phyloP scores from a whole-genome alignment of 1,140 invertebrate genomes.

The Nomia melanderi region DNA sequence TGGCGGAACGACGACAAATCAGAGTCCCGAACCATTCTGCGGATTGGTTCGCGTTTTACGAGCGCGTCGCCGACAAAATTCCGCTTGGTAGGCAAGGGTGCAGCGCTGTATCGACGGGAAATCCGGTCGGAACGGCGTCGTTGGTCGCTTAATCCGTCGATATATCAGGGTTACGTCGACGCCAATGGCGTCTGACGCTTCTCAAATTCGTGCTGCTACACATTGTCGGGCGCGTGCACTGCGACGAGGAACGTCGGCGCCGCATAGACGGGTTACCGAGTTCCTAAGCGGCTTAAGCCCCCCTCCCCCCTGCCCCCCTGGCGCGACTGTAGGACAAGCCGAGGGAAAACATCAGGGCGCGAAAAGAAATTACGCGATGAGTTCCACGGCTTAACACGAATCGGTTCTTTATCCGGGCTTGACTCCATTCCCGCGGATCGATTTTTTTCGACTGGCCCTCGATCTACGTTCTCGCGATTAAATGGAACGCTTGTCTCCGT shows the following conservation, averaged over 20 bases:
- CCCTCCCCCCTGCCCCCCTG: too few relatives aligned
- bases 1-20: background rate
- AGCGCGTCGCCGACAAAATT: constrained; percentile 22
- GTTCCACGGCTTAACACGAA: background rate
- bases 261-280: constrained; percentile 17
- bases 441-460: too few relatives aligned
- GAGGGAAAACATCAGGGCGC: constrained; percentile 11
- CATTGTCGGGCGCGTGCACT: background rate
- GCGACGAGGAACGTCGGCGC: background rate
- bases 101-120: constrained; percentile 18
- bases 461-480: too few relatives aligned
- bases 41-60: constrained; percentile 39
- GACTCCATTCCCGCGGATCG: background rate
- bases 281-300: constrained; percentile 55
- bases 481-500: too few relatives aligned
- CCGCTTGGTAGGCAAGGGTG: constrained; percentile 12
- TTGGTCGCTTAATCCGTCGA: constrained; percentile 60
- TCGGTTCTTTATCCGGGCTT: background rate
- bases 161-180: constrained; percentile 64
- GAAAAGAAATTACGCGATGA: constrained; percentile 4
- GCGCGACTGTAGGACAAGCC: constrained; percentile 8
- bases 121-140: constrained; percentile 38
- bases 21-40: background rate
- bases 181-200: constrained; percentile 48
- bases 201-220: constrained; percentile 44